Base-by-base conservation (phyloP, 1,140 invertebrate genomes). In the Pogonomyrmex californicus region DNA sequence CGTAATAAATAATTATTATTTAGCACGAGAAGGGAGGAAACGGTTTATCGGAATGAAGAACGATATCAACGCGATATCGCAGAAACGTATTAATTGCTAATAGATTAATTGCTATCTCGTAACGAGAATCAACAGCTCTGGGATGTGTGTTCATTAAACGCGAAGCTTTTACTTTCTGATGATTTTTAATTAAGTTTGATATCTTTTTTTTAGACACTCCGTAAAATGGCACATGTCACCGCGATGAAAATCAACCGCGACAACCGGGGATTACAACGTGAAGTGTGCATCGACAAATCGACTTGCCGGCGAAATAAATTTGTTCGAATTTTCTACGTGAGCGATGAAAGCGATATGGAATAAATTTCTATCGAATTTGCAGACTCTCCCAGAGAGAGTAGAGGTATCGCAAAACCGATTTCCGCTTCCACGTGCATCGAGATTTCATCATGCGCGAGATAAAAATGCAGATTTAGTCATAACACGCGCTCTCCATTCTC, bases 241-340 rank as follows among this genome's bases (percentile, higher is more conserved):
- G 6, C 12, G 78, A 70, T 58, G 58, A 70, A 81, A 54, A 70
- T 63, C 49, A 63, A 30, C 23, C 60, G 12, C 2, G n/a, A 5
- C 2, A 66, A 51, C 65, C 4, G 9, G 17, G 17, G 62, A 81
- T 81, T 81, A 81, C 47, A 23, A 44, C 6, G 47, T 44, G 44
- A n/a, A 12, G 49, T 33, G 47, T n/a, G 23, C 56, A 70, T 81
- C 38, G 49, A 81, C 41, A 79, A 79, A 47, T 66, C n/a, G n/a
- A 68, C 36, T 54, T 56, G 23, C 12, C 41, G 12, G 30, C 76
- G 44, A 65, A 14, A 81, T 56, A 68, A 81, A 70, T 81, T 54
- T 7, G 36, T 5, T 68, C 23, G 65, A 38, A 56, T 70, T 81
- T 81, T 70, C 65, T 14, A 44, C 78, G 47, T 23, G 47, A 81